Base-by-base conservation (phyloP, 2,797 vertebrate species). In the Hoplostethus mediterraneus region DNA sequence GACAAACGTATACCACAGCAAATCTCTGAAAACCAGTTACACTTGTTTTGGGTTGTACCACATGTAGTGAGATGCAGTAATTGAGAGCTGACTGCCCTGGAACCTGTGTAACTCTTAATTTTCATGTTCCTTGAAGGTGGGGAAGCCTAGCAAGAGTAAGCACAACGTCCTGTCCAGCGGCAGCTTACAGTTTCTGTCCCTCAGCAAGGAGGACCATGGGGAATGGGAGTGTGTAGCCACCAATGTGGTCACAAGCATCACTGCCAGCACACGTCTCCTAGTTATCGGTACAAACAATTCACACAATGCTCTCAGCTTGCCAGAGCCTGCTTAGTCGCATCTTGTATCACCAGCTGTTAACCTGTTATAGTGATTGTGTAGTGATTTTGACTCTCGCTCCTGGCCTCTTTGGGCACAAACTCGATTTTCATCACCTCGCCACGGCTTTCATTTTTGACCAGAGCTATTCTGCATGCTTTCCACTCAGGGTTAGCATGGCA, bases 181-280 rank as follows among this genome's bases (percentile, higher is more conserved):
- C 92, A 98, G 96, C 93, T 95, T 99, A 89, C 98, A 99, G 92
- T 99, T 99, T 84, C 90, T 96, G 79, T 98, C 97, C 77, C 96
- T 99, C 90, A 97, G 97, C 94, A 99, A 99, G 93, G 98, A 99
- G 66, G 98, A 99, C 94, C 98, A 99, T 0, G 98, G 98, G 90
- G 97, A 99, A 91, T 99, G 98, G 98, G 98, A 99, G 94, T 99
- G 98, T 82, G 92, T 99, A 5, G 98, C 98, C 90, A 98, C 97
- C 92, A 99, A 99, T 51, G 96, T 99, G 75, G 98, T 99, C 89
- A 98, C 98, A 7, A 99, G 97, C 96, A 98, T 99, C 95, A 99
- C 97, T 96, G 98, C 98, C 96, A 99, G 97, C 95, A 99, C 98
- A 59, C 97, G 96, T 86, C 97, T 99, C 90, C 96, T 97, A 8